Conservation (phyloP, 2,888 invertebrate genomes). For the Pterostichus niger region DNA sequence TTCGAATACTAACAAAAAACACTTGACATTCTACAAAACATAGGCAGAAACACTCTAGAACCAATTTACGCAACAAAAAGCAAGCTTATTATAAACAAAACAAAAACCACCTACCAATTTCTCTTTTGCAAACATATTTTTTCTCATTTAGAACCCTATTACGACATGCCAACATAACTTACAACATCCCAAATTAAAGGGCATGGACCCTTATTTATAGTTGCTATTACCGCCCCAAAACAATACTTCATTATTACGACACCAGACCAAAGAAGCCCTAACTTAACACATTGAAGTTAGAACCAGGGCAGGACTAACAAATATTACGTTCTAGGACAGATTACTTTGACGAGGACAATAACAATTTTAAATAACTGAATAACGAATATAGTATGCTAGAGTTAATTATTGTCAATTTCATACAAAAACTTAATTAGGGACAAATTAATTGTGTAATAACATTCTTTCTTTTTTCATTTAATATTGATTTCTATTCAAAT, state of each 20-base stretch:
- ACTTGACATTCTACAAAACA: too few relatives aligned
- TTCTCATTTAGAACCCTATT: conserved; percentile 7
- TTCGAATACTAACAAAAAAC: too few relatives aligned
- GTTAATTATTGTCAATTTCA: too few relatives aligned
- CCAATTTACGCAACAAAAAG: conserved; percentile 9
- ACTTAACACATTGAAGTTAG: neutral
- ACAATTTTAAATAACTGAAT: too few relatives aligned
- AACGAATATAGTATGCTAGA: too few relatives aligned
- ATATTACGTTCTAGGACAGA: too few relatives aligned
- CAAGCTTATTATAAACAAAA: conserved; percentile 32
- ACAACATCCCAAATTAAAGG: conserved; percentile 49
- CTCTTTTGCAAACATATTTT: conserved; percentile 15
- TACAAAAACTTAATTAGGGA: too few relatives aligned
- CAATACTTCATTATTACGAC: conserved; percentile 52
- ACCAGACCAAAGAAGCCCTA: conserved; percentile 1
- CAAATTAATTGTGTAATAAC: too few relatives aligned
- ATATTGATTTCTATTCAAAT: too few relatives aligned
- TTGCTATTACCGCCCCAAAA: conserved; percentile 22
- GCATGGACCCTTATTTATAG: conserved; percentile 42
- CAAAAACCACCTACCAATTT: neutral
- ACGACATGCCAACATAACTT: conserved; percentile 40
- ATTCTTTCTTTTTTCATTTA: too few relatives aligned
- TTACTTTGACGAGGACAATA: too few relatives aligned
- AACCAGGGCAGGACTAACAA: neutral
- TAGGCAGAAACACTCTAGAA: too few relatives aligned